These are phyloP conservation scores for Agrotis clavis DNA, from an alignment of 2,888 invertebrate genomes.

Conservation along the genomic window DNA sequence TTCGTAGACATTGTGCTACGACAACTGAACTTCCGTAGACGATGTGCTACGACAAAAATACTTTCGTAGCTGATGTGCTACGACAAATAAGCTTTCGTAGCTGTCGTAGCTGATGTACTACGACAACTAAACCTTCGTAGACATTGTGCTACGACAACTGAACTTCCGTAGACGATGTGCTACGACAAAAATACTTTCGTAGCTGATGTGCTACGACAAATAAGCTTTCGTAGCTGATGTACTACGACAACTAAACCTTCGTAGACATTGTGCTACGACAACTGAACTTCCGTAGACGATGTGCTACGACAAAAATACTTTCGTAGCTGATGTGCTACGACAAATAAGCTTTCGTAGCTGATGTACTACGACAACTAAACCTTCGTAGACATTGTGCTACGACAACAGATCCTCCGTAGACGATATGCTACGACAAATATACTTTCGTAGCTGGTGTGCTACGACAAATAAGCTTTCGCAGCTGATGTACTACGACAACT, in stretches of 20 bases:
- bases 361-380: background rate
- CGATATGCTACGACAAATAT: background rate
- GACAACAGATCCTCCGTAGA: background rate
- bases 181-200: background rate
- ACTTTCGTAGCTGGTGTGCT: background rate
- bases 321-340: background rate
- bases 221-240: background rate
- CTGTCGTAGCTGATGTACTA: background rate
- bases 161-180: background rate
- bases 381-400: background rate
- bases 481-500: background rate
- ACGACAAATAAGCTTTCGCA: background rate
- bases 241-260: background rate
- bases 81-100: background rate
- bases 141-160: too few relatives aligned
- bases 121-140: too few relatives aligned
- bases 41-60: background rate
- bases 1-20: background rate
- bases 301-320: background rate
- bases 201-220: background rate
- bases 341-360: background rate
- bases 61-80: background rate
- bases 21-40: background rate
- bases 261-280: background rate
- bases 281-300: background rate